Evolutionary conservation across 2,113 vertebrate species (phyloP).

Genomic region (Parotia lawesii): DNA sequence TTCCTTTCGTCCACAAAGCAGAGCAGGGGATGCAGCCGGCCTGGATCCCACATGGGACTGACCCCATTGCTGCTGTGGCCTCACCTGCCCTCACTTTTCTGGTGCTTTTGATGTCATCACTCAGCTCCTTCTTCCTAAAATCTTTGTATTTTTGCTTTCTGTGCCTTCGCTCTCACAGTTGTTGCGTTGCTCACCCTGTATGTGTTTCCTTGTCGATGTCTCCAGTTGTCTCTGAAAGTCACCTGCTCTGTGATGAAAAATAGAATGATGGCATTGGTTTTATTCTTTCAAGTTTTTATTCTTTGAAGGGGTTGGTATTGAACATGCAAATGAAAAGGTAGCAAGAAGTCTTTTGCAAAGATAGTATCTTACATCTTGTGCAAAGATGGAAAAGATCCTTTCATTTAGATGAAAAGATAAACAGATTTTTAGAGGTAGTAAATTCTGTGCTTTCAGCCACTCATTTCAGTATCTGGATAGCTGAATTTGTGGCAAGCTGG

Average conservation of each 20-base stretch:
- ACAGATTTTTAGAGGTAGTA: neutral
- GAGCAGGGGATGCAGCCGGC: neutral
- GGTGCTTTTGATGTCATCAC: neutral
- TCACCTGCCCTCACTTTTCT: neutral
- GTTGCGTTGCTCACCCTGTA: neutral
- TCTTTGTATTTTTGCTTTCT: neutral
- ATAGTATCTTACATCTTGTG: neutral
- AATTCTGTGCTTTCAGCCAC: neutral
- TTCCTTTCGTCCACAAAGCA: neutral
- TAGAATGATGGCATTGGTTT: neutral
- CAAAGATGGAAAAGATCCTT: neutral
- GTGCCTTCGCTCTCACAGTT: rapidly evolving
- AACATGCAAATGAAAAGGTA: neutral
- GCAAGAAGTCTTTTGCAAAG: neutral
- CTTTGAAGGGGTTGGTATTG: neutral
- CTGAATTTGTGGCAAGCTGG: neutral
- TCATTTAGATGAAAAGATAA: neutral
- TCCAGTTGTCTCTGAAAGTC: neutral
- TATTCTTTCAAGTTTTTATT: neutral
- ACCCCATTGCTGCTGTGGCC: neutral
- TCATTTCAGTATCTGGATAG: neutral
- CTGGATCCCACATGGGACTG: rapidly evolving
- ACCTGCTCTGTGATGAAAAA: neutral
- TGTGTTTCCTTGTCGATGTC: neutral
- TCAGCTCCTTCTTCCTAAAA: neutral